phyloP scores from a whole-genome alignment of 1,140 invertebrate genomes.

The Melanaphis sacchari region DNA sequence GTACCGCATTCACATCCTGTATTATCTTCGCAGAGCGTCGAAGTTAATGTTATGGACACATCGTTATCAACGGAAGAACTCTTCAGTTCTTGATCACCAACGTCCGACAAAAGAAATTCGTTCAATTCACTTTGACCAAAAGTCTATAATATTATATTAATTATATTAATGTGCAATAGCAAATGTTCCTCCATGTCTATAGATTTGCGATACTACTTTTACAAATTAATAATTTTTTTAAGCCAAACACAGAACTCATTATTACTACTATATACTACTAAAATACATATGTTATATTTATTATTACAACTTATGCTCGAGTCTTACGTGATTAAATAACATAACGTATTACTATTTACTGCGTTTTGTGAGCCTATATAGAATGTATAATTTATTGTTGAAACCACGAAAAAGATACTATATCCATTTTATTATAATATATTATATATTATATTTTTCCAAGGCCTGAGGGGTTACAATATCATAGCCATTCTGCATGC shows the following conservation, averaged over 20 bases:
- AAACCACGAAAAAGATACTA: background rate
- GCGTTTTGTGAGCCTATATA: too few relatives aligned
- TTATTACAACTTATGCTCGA: background rate
- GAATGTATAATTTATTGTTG: background rate
- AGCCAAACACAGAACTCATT: background rate
- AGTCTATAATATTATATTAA: slow-evolving; percentile 6
- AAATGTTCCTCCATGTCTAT: background rate
- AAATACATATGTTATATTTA: background rate
- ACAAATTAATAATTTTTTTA: background rate
- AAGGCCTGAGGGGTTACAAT: background rate
- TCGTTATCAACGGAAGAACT: slow-evolving; percentile 23
- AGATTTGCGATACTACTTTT: background rate
- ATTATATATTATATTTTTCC: background rate
- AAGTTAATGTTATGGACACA: slow-evolving; percentile 14
- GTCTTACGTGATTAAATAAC: background rate
- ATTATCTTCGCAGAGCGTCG: background rate
- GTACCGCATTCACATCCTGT: slow-evolving; percentile 46
- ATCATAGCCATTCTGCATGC: background rate
- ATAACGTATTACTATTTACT: background rate
- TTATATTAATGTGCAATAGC: too few relatives aligned
- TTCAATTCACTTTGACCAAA: slow-evolving; percentile 28
- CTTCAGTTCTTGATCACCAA: slow-evolving; percentile 35
- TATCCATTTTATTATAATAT: background rate
- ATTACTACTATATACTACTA: background rate
- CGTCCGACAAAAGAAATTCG: slow-evolving; percentile 34